Percentiles rank a stretch among this genome's conserved stretches.
These are phyloP conservation scores for Mormoops blainvillei DNA, from an alignment of 2,113 vertebrate species.

Conservation along the genomic window DNA sequence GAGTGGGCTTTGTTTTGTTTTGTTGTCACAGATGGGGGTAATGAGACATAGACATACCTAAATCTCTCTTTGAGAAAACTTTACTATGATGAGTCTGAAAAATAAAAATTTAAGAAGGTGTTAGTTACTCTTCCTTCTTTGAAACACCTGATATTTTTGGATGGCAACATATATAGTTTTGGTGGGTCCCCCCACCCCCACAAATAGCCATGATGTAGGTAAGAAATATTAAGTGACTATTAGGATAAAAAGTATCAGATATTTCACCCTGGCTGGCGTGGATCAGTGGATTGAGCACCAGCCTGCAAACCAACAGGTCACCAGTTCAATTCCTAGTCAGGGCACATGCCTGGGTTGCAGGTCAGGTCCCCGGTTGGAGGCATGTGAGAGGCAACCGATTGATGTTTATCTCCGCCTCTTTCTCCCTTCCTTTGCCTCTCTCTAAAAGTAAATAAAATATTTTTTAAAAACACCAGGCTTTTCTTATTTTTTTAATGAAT, in stretches of 20 bases:
- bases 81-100: neutral
- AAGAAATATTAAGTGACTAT: neutral
- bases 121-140: neutral
- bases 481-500: constrained; percentile 11
- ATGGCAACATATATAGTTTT: neutral
- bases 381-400: too few species aligned
- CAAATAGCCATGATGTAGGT: neutral
- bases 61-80: neutral
- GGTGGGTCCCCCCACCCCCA: neutral
- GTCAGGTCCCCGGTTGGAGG: too few species aligned
- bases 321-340: too few species aligned
- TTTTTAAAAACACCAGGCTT: neutral
- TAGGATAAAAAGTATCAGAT: neutral
- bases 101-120: neutral
- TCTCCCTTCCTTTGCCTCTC: too few species aligned
- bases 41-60: neutral
- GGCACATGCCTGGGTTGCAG: too few species aligned
- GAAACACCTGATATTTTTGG: neutral
- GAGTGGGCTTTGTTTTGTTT: neutral
- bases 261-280: neutral
- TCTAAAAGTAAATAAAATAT: too few species aligned
- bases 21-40: neutral
- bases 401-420: too few species aligned
- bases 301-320: too few species aligned
- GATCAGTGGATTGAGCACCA: too few species aligned